Conservation (phyloP, 2,797 vertebrate genomes). For the Nothura maculosa region DNA sequence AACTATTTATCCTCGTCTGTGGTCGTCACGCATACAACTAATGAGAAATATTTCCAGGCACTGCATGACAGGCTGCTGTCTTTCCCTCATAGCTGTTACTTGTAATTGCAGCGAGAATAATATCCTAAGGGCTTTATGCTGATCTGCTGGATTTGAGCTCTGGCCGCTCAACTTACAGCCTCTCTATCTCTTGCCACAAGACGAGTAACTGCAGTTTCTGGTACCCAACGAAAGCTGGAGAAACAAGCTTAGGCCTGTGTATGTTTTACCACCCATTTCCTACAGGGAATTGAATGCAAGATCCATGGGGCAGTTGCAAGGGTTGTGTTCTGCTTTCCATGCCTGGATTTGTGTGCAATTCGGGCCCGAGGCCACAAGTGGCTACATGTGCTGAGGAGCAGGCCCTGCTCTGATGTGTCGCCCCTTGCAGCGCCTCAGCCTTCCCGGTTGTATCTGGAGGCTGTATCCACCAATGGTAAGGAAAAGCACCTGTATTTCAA, state of each 20-base stretch:
- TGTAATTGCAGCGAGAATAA: conserved; percentile 47
- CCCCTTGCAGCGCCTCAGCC: background rate
- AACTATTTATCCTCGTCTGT: background rate
- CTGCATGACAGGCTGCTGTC: background rate
- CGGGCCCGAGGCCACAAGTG: fast-evolving
- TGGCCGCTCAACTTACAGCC: background rate
- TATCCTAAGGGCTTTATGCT: conserved; percentile 46
- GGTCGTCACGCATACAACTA: background rate
- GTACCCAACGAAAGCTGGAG: background rate
- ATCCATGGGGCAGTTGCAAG: background rate
- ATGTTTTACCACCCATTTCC: conserved; percentile 22
- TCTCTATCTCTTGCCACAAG: fast-evolving
- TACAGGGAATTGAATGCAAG: background rate
- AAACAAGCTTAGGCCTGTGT: background rate
- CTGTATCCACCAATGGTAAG: background rate
- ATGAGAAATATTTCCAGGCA: conserved; percentile 9
- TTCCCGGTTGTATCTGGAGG: background rate
- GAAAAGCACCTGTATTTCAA: conserved; percentile 56
- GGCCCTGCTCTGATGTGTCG: background rate
- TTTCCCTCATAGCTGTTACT: background rate
- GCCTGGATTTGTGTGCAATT: fast-evolving
- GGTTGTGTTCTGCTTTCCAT: fast-evolving
- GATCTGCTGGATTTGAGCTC: conserved; percentile 42
- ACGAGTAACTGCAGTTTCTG: background rate
- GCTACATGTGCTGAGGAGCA: fast-evolving